phyloP scores from a whole-genome alignment of 2,888 invertebrate species.

The Epistrophe grossulariae region DNA sequence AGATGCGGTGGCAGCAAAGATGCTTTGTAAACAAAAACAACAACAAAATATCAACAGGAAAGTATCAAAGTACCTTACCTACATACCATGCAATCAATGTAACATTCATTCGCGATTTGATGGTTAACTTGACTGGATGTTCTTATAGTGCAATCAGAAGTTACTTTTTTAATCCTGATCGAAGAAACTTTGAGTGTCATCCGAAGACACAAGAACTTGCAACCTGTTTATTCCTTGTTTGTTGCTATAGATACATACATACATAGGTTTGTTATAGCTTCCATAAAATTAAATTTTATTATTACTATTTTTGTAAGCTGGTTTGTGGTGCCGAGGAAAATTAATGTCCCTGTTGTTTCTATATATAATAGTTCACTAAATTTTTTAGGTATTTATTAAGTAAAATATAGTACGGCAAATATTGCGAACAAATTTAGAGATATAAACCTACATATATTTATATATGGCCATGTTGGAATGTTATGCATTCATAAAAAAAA shows the following conservation, averaged over 20 bases:
- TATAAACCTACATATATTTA: too few relatives aligned
- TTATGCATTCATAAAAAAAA: too few relatives aligned
- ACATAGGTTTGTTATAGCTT: conserved; percentile 21
- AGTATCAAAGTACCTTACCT: neutral
- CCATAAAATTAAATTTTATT: conserved; percentile 65
- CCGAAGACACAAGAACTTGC: conserved; percentile 24
- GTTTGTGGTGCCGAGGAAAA: neutral
- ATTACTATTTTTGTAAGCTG: conserved; percentile 15
- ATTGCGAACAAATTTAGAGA: too few relatives aligned
- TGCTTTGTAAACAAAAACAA: conserved; percentile 18
- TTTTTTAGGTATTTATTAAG: too few relatives aligned
- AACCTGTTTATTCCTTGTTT: conserved; percentile 57
- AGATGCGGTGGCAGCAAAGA: conserved; percentile 17
- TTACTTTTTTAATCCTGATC: conserved; percentile 11
- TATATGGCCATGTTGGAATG: too few relatives aligned
- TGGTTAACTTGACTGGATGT: conserved; percentile 20
- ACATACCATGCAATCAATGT: conserved; percentile 53
- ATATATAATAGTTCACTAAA: too few relatives aligned
- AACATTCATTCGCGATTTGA: conserved; percentile 60
- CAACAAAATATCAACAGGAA: conserved; percentile 4
- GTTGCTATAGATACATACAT: neutral
- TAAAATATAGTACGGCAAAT: too few relatives aligned
- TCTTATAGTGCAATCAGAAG: conserved; percentile 41
- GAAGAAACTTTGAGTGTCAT: conserved; percentile 41
- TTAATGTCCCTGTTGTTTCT: neutral